Conservation (phyloP, 92 coral and sea anemone genomes). For the Parazoanthus darwini region DNA sequence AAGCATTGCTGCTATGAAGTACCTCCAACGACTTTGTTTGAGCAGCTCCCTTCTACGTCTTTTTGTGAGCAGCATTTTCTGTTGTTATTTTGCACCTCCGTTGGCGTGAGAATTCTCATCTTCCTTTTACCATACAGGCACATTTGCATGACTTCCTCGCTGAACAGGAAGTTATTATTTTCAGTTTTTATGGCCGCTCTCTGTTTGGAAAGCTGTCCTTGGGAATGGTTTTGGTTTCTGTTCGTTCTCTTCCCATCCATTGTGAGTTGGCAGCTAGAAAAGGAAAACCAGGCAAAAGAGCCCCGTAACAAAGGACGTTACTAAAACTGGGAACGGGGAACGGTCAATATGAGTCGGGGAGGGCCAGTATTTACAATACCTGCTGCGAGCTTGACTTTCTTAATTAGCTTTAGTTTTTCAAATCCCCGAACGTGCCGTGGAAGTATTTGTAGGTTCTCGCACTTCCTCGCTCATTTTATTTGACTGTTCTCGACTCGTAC, state of each 20-base stretch:
- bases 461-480: too few species aligned
- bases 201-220: not conserved
- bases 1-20: not conserved
- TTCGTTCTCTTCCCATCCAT: conserved; percentile 5
- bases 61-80: not conserved
- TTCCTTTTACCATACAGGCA: conserved; percentile 33
- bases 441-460: too few species aligned
- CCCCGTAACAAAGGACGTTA: not conserved
- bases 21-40: not conserved
- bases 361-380: too few species aligned
- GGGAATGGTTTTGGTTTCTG: not conserved
- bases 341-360: too few species aligned
- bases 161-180: not conserved
- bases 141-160: conserved; percentile 20
- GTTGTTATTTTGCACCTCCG: not conserved
- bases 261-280: not conserved
- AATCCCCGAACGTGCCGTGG: too few species aligned
- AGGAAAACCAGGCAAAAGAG: not conserved
- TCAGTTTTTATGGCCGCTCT: not conserved
- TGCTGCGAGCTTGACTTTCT: too few species aligned
- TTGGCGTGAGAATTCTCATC: not conserved
- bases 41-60: not conserved
- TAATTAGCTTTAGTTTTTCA: too few species aligned
- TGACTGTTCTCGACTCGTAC: too few species aligned
- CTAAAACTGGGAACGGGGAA: too few species aligned